These are phyloP conservation scores for Sylvia atricapilla DNA, from an alignment of 2,113 vertebrate species.

Conservation along the genomic window DNA sequence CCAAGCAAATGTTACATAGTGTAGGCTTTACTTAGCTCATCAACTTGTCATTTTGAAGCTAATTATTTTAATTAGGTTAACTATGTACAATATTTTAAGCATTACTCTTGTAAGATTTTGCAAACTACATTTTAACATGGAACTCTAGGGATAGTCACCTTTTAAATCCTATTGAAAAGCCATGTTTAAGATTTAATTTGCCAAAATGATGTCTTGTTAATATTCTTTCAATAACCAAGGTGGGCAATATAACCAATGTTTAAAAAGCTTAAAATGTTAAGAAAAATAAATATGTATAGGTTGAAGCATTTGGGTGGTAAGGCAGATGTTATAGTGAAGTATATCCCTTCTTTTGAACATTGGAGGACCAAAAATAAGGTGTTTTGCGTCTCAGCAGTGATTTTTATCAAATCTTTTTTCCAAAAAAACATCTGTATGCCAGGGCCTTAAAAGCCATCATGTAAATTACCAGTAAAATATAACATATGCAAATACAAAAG, in stretches of 20 bases:
- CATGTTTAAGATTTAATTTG: conserved; percentile 91
- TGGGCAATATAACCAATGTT: conserved; percentile 84
- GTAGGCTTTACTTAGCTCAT: conserved; percentile 90
- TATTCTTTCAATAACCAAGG: conserved; percentile 79
- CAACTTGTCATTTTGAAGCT: conserved; percentile 90
- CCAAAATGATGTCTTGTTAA: conserved; percentile 93
- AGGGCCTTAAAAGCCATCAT: conserved; percentile 83
- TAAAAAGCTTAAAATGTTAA: conserved; percentile 72
- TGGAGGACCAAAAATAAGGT: conserved; percentile 84
- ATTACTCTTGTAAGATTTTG: conserved; percentile 92
- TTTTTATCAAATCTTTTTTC: conserved; percentile 77
- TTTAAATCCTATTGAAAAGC: conserved; percentile 88
- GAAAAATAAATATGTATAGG: conserved; percentile 71
- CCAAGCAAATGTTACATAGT: conserved; percentile 94
- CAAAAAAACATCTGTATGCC: conserved; percentile 77
- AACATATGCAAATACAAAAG: conserved; percentile 78
- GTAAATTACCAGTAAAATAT: conserved; percentile 82
- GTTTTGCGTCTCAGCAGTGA: conserved; percentile 79
- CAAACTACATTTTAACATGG: conserved; percentile 94
- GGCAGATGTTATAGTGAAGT: conserved; percentile 74
- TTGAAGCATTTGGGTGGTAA: conserved; percentile 81
- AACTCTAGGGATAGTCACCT: conserved; percentile 89
- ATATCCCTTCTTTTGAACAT: conserved; percentile 80
- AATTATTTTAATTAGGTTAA: conserved; percentile 94
- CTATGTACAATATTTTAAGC: conserved; percentile 92